Percentiles rank a stretch among this genome's conserved stretches.
phyloP scores from a whole-genome alignment of 1,140 invertebrate species.

The Microvelia longipes region DNA sequence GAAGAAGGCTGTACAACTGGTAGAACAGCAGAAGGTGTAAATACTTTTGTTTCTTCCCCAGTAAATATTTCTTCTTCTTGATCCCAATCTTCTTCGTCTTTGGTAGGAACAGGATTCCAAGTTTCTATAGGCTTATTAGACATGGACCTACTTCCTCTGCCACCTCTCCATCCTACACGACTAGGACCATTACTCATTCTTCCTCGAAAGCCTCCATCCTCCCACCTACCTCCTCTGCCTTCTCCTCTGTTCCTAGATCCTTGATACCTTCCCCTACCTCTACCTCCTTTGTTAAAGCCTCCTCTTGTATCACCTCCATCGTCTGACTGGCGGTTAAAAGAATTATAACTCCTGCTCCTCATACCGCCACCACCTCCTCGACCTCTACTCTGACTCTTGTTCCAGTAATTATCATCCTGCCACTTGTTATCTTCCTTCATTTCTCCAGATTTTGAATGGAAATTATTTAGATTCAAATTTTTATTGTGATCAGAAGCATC shows the following conservation, averaged over 20 bases:
- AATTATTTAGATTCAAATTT: background rate
- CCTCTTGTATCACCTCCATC: background rate
- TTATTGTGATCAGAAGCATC: constrained; percentile 1
- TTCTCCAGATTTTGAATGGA: background rate
- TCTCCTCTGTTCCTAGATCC: background rate
- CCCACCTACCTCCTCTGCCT: background rate
- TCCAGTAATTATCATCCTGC: background rate
- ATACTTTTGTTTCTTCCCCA: background rate
- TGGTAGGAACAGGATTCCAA: background rate
- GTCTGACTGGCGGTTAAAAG: background rate
- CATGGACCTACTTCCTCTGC: background rate
- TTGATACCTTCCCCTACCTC: background rate
- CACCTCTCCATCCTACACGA: background rate
- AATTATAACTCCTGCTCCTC: background rate
- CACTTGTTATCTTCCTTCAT: background rate
- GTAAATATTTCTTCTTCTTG: constrained; percentile 1
- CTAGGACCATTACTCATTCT: constrained; percentile 1
- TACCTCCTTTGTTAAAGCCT: background rate
- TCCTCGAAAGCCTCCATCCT: background rate
- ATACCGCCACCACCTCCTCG: background rate
- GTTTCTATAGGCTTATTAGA: background rate
- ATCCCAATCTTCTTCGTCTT: constrained; percentile 1
- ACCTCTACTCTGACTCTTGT: background rate
- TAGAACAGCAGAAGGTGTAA: background rate
- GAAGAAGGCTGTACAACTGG: background rate